phyloP scores from a whole-genome alignment of 2,888 invertebrate genomes.

The Apamea epomidion region DNA sequence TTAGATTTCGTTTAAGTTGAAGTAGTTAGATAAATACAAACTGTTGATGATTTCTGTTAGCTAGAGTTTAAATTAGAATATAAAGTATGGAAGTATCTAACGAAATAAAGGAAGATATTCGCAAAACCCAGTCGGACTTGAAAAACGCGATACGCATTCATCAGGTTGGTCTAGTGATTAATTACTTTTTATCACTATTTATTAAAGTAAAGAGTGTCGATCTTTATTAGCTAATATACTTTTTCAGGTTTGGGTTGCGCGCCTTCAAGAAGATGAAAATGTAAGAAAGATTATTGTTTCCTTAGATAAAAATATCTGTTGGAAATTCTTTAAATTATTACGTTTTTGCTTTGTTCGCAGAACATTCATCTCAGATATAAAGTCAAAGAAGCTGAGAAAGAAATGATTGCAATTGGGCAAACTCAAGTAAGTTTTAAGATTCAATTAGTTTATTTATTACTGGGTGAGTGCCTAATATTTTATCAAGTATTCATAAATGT shows the following conservation, averaged over 20 bases:
- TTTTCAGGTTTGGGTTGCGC: conserved; percentile 89
- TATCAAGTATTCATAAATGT: neutral
- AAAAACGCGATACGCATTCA: conserved; percentile 92
- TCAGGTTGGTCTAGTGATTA: conserved; percentile 86
- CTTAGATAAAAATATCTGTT: neutral
- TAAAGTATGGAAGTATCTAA: conserved; percentile 91
- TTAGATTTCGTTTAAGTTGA: conserved; percentile 25
- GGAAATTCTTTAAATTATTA: neutral
- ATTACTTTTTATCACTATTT: conserved; percentile 47
- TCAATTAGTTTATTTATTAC: neutral
- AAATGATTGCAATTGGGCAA: conserved; percentile 90
- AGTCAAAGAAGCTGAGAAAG: conserved; percentile 91
- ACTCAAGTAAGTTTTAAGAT: conserved; percentile 88
- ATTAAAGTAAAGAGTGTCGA: conserved; percentile 18
- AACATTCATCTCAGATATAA: conserved; percentile 88
- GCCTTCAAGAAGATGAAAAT: conserved; percentile 89
- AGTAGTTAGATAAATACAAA: conserved; percentile 22
- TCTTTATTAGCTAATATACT: conserved; percentile 32
- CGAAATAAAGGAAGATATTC: conserved; percentile 91
- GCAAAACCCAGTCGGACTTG: conserved; percentile 90
- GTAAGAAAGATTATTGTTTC: conserved; percentile 78
- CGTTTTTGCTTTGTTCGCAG: conserved; percentile 78
- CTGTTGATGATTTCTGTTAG: conserved; percentile 25
- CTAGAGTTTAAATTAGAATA: neutral
- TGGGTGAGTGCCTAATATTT: neutral